These are phyloP conservation scores for Sylvia borin DNA, from an alignment of 2,797 vertebrate species.

Conservation along the genomic window DNA sequence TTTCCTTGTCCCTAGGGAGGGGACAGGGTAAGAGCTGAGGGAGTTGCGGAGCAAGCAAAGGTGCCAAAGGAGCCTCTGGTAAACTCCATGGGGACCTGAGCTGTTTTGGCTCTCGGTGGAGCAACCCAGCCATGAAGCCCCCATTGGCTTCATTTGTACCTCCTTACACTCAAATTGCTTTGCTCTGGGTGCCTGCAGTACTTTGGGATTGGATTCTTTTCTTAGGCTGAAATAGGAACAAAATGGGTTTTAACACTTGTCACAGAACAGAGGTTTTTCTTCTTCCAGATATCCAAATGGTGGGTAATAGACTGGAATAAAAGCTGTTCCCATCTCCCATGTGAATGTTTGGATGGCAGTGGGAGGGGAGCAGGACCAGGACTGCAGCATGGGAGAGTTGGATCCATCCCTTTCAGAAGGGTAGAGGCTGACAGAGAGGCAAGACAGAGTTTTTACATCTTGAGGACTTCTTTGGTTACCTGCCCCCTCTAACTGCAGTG, in stretches of 20 bases:
- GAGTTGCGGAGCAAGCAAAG: too few species aligned
- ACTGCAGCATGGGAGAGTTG: neutral
- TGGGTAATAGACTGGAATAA: neutral
- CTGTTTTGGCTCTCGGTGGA: neutral
- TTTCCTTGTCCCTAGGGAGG: too few species aligned
- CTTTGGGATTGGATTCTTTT: neutral
- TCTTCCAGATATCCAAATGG: neutral
- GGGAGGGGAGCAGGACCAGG: neutral
- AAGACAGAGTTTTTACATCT: neutral
- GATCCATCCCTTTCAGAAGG: neutral
- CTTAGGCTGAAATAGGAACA: neutral
- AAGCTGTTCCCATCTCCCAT: neutral
- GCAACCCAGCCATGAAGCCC: neutral
- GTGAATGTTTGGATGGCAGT: rapidly evolving
- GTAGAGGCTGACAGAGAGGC: neutral
- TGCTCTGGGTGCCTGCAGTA: neutral
- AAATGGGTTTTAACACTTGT: neutral
- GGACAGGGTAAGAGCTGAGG: too few species aligned
- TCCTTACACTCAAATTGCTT: neutral
- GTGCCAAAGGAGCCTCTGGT: too few species aligned
- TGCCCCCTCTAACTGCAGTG: neutral
- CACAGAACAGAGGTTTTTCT: neutral
- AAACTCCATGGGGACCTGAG: too few species aligned
- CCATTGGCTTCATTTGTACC: neutral
- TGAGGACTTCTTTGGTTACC: neutral